Conservation (phyloP, 2,797 vertebrate genomes). For the Sarcoramphus papa region DNA sequence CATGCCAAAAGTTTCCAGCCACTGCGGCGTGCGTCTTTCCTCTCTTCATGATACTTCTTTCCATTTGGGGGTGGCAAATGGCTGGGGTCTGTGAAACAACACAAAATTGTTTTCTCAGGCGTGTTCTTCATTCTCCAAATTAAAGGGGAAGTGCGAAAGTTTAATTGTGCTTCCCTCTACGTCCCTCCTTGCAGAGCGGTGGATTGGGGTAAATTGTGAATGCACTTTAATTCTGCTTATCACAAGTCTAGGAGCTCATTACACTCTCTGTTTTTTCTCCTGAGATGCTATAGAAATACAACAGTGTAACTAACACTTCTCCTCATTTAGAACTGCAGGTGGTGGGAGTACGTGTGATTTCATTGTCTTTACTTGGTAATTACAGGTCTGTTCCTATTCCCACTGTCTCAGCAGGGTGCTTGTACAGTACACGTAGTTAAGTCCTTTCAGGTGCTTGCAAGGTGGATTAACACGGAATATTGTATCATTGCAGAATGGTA, state of each 20-base stretch:
- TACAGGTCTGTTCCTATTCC: constrained; percentile 65
- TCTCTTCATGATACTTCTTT: neutral
- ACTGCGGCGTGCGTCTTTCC: neutral
- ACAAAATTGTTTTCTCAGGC: neutral
- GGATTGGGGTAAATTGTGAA: constrained; percentile 53
- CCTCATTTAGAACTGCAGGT: constrained; percentile 63
- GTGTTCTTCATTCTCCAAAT: constrained; percentile 8
- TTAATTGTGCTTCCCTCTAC: constrained; percentile 46
- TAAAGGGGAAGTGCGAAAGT: constrained; percentile 45
- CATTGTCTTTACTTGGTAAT: constrained; percentile 70
- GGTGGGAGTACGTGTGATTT: constrained; percentile 58
- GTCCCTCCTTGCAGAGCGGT: neutral
- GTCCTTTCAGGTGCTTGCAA: constrained; percentile 57
- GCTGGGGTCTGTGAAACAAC: neutral
- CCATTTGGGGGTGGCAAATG: neutral
- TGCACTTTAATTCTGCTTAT: constrained; percentile 55
- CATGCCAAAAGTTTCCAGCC: neutral
- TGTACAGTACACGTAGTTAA: neutral
- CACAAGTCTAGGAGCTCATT: constrained; percentile 42
- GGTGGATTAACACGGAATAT: constrained; percentile 4
- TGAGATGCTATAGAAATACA: constrained; percentile 63
- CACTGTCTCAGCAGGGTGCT: constrained; percentile 53
- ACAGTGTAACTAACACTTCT: constrained; percentile 70
- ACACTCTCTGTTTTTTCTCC: constrained; percentile 58
- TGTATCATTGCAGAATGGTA: neutral